Evolutionary conservation across 2,113 vertebrate genomes (phyloP).

Genomic region (Piaya cayana): DNA sequence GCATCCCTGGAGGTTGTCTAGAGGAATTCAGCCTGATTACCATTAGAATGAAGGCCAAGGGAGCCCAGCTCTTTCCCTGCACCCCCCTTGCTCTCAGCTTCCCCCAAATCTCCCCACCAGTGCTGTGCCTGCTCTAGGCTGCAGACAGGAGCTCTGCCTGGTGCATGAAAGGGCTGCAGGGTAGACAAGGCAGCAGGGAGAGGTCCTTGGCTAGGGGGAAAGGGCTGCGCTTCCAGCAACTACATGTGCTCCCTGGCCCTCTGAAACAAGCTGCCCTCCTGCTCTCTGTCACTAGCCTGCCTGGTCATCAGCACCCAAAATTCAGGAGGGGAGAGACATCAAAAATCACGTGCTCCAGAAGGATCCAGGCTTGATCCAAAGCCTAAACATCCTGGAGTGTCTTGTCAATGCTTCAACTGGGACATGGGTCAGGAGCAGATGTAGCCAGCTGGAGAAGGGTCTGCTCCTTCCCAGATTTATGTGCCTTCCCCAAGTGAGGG

Average conservation of each 20-base stretch:
- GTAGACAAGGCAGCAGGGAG: not conserved
- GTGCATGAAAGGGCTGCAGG: not conserved
- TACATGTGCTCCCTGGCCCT: not conserved
- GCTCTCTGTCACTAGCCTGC: not conserved
- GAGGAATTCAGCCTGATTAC: slow-evolving; percentile 44
- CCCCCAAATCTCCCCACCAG: fast-evolving
- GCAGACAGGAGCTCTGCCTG: not conserved
- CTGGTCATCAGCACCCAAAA: not conserved
- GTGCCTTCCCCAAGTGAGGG: not conserved
- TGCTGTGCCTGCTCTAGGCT: not conserved
- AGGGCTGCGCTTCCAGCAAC: not conserved
- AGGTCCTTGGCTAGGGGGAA: not conserved
- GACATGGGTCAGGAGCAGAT: not conserved
- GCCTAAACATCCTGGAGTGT: not conserved
- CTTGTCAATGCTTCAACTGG: not conserved
- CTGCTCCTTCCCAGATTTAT: not conserved
- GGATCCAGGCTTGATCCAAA: not conserved
- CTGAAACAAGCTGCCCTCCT: not conserved
- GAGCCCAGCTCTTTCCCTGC: not conserved
- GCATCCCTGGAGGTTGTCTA: not conserved
- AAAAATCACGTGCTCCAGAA: not conserved
- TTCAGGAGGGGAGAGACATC: not conserved
- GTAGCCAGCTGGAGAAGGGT: fast-evolving
- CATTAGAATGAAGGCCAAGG: slow-evolving; percentile 15
- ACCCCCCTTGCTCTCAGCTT: not conserved